Evolutionary conservation across 2,797 vertebrate genomes (phyloP).

Genomic region (Lithobates pipiens): DNA sequence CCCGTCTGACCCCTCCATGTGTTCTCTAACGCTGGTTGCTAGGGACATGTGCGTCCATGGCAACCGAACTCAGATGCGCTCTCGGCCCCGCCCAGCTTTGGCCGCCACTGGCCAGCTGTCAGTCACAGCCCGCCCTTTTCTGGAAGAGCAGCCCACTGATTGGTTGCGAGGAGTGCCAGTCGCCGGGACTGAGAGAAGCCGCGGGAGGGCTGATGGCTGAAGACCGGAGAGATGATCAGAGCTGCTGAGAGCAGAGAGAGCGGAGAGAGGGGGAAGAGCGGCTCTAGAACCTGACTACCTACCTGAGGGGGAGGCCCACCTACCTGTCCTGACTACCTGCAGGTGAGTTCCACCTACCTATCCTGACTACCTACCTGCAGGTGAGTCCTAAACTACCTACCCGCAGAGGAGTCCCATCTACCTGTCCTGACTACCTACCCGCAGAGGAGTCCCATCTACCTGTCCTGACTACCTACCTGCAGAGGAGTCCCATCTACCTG

Average conservation of each 20-base stretch:
- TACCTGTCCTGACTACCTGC: not conserved
- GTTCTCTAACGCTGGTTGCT: constrained; percentile 35
- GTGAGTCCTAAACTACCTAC: constrained; percentile 17
- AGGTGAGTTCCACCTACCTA: constrained; percentile 27
- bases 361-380: not conserved
- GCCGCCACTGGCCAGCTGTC: not conserved
- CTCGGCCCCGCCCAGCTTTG: not conserved
- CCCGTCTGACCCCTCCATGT: not conserved
- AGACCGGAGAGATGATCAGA: constrained; percentile 24
- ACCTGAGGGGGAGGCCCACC: not conserved
- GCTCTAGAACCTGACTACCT: not conserved
- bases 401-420: constrained; percentile 28
- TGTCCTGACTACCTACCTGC: not conserved
- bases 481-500: no score
- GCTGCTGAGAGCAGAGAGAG: not conserved
- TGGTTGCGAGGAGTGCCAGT: not conserved
- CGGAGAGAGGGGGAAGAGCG: not conserved
- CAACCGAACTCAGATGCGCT: constrained; percentile 2
- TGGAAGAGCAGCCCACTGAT: not conserved
- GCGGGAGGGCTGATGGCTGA: no score
- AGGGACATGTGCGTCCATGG: constrained; percentile 52
- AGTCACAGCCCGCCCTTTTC: not conserved
- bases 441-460: constrained; percentile 15
- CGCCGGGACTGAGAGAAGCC: not conserved
- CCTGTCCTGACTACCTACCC: not conserved